These are phyloP conservation scores for Hippocampus guttulatus DNA, from an alignment of 2,113 vertebrate genomes.

Conservation along the genomic window DNA sequence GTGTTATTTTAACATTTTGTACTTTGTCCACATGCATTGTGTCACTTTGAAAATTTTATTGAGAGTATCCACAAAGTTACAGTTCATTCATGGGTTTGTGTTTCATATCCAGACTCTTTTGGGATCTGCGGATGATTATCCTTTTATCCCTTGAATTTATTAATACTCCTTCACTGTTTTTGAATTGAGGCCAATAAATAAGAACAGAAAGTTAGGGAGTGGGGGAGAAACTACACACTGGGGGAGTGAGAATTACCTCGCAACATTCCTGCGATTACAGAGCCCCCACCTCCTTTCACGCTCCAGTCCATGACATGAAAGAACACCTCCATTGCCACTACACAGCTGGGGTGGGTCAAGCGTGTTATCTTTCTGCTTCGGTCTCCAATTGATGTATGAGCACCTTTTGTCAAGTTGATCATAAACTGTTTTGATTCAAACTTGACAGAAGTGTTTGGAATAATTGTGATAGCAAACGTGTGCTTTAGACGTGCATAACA, in stretches of 20 bases:
- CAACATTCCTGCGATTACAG: slow-evolving; percentile 49
- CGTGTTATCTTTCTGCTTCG: neutral
- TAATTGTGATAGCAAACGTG: neutral
- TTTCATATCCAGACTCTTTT: too few species aligned
- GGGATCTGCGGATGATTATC: too few species aligned
- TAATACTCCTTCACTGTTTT: too few species aligned
- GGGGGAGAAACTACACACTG: slow-evolving; percentile 2
- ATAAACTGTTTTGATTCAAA: neutral
- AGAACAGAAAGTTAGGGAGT: too few species aligned
- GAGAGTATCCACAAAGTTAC: too few species aligned
- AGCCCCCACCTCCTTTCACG: slow-evolving; percentile 39
- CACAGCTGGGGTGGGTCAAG: slow-evolving; percentile 15
- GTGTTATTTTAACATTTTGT: too few species aligned
- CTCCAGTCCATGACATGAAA: slow-evolving; percentile 52
- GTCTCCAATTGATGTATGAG: neutral
- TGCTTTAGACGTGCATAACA: neutral
- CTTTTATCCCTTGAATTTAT: too few species aligned
- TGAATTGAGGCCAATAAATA: too few species aligned
- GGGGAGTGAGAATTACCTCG: slow-evolving; percentile 11
- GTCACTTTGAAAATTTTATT: too few species aligned
- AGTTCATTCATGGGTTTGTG: too few species aligned
- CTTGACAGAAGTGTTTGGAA: neutral
- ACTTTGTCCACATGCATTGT: too few species aligned
- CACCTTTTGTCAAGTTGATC: neutral
- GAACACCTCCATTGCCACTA: slow-evolving; percentile 39